A percentile compares a stretch with the other conserved stretches of the same genome.
These are phyloP conservation scores for Perdix hodgsoniae DNA, from an alignment of 2,797 vertebrate species.

Conservation along the genomic window DNA sequence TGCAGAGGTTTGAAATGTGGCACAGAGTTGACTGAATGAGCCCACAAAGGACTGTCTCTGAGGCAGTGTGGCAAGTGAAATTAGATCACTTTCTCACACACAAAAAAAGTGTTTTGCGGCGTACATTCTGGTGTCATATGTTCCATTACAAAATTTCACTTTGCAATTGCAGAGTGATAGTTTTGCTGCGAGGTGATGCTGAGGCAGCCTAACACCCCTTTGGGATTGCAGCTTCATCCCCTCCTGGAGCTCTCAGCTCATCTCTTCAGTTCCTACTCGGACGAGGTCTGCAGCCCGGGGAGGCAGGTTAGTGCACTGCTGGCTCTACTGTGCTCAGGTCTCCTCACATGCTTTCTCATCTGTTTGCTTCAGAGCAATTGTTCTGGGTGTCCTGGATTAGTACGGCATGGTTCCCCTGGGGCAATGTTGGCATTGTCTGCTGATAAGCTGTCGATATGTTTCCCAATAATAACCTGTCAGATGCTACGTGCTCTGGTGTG, in stretches of 20 bases:
- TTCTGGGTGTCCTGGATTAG: background rate
- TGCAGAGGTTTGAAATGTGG: background rate
- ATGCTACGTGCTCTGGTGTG: background rate
- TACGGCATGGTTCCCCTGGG: background rate
- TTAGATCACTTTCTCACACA: background rate
- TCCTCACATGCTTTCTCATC: background rate
- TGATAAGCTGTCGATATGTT: background rate
- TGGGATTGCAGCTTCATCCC: background rate
- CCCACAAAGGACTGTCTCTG: background rate
- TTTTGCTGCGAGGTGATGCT: background rate
- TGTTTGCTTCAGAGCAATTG: background rate
- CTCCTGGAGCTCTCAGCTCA: background rate
- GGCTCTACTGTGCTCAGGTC: background rate
- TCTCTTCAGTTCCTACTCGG: background rate
- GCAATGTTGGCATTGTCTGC: background rate
- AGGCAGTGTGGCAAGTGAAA: background rate
- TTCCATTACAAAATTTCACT: background rate
- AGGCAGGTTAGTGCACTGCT: background rate
- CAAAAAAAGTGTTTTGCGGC: background rate
- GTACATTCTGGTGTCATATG: background rate
- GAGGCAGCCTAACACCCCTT: background rate
- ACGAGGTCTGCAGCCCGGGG: no score
- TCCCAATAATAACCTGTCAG: background rate
- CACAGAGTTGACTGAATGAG: background rate
- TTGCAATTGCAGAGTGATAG: background rate